phyloP scores from a whole-genome alignment of 2,888 invertebrate genomes.

The Xanthia togata region DNA sequence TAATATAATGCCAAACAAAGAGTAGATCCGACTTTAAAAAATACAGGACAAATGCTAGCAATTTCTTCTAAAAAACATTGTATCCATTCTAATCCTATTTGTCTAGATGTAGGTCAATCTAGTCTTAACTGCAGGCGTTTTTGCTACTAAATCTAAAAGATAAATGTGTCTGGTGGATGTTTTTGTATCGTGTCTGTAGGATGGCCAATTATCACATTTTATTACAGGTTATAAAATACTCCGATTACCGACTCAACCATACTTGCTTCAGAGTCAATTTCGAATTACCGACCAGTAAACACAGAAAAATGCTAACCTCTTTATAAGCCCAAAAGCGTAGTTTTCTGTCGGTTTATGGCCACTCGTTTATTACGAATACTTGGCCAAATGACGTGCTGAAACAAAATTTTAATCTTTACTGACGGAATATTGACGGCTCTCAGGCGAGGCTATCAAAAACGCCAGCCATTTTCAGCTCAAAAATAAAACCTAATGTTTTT shows the following conservation, averaged over 20 bases:
- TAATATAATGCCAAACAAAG: too few relatives aligned
- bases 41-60: not conserved
- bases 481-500: conserved; percentile 27
- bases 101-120: conserved; percentile 50
- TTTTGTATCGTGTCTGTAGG: conserved; percentile 14
- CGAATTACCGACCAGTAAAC: not conserved
- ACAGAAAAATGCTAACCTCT: conserved; percentile 5
- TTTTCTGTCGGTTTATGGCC: conserved; percentile 23
- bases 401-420: conserved; percentile 30
- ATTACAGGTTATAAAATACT: conserved; percentile 4
- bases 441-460: conserved; percentile 39
- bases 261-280: not conserved
- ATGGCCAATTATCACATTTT: not conserved
- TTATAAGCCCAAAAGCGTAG: conserved; percentile 1
- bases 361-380: conserved; percentile 29
- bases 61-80: conserved; percentile 15
- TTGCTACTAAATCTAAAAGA: conserved; percentile 25
- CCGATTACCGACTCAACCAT: not conserved
- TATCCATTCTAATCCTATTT: conserved; percentile 44
- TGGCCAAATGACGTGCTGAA: conserved; percentile 43
- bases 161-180: conserved; percentile 29
- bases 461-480: conserved; percentile 1
- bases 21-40: not conserved
- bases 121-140: conserved; percentile 32
- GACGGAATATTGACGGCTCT: conserved; percentile 16